Conservation (phyloP, 2,797 vertebrate species). For the Telmatherina bonti region DNA sequence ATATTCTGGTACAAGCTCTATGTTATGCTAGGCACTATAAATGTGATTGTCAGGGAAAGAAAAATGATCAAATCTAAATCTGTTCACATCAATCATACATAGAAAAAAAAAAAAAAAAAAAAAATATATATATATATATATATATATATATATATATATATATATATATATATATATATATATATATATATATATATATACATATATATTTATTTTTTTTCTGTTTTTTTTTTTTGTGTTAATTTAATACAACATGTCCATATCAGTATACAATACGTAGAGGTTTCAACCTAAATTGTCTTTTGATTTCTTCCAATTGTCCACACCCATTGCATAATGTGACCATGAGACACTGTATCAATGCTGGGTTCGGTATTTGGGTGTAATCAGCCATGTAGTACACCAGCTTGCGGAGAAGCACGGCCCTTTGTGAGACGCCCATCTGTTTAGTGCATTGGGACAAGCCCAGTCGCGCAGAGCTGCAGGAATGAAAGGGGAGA, state of each 20-base stretch:
- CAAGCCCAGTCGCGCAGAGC: slow-evolving; percentile 76
- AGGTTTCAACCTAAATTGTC: slow-evolving; percentile 85
- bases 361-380: slow-evolving; percentile 91
- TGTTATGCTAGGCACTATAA: not conserved
- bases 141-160: too few species aligned
- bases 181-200: too few species aligned
- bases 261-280: slow-evolving; percentile 80
- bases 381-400: slow-evolving; percentile 97
- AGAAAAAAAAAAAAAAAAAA: not conserved
- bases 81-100: not conserved
- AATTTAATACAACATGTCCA: not conserved
- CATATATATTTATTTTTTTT: too few species aligned
- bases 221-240: not conserved
- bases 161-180: too few species aligned
- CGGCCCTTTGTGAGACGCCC: slow-evolving; percentile 92
- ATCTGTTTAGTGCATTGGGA: slow-evolving; percentile 93
- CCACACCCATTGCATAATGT: slow-evolving; percentile 87
- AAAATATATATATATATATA: too few species aligned
- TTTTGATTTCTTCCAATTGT: slow-evolving; percentile 67
- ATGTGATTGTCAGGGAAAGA: not conserved
- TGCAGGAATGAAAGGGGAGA: slow-evolving; percentile 77
- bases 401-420: slow-evolving; percentile 95
- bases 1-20: too few species aligned
- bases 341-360: slow-evolving; percentile 95
- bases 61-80: not conserved